These are phyloP conservation scores for Thalassaphorura encarpata DNA, from an alignment of 1,140 invertebrate species.

Conservation along the genomic window DNA sequence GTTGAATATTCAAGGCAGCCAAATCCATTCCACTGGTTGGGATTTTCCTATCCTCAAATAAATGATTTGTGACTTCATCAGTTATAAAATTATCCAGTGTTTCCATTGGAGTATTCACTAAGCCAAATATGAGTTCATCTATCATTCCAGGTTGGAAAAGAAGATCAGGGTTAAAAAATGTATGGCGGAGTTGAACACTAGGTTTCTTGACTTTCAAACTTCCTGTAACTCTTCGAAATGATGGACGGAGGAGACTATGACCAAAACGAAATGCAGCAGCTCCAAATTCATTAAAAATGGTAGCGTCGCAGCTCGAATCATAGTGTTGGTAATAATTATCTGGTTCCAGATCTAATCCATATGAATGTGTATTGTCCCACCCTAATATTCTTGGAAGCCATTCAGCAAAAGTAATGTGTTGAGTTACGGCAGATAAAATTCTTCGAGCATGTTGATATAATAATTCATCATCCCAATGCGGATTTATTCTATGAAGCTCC, in stretches of 20 bases:
- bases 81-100: conserved; percentile 65
- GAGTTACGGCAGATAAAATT: conserved; percentile 77
- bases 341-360: conserved; percentile 71
- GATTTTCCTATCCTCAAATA: conserved; percentile 76
- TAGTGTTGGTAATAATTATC: conserved; percentile 82
- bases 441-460: conserved; percentile 72
- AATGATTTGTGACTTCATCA: conserved; percentile 84
- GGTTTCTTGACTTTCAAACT: conserved; percentile 39
- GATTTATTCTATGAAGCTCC: conserved; percentile 67
- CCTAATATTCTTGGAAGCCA: conserved; percentile 87
- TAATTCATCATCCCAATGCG: conserved; percentile 78
- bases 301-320: conserved; percentile 48
- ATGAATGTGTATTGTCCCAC: conserved; percentile 75
- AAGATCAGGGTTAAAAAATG: conserved; percentile 78
- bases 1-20: conserved; percentile 77
- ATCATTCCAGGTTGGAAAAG: conserved; percentile 56
- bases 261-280: conserved; percentile 54
- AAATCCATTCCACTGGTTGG: conserved; percentile 80
- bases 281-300: conserved; percentile 50
- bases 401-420: conserved; percentile 89
- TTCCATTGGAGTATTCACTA: conserved; percentile 39
- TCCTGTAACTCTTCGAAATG: conserved; percentile 59
- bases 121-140: conserved; percentile 75
- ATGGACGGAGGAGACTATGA: conserved; percentile 59
- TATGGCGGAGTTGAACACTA: conserved; percentile 45